phyloP scores from a whole-genome alignment of 2,113 vertebrate species.

The Pseudonaja textilis region DNA sequence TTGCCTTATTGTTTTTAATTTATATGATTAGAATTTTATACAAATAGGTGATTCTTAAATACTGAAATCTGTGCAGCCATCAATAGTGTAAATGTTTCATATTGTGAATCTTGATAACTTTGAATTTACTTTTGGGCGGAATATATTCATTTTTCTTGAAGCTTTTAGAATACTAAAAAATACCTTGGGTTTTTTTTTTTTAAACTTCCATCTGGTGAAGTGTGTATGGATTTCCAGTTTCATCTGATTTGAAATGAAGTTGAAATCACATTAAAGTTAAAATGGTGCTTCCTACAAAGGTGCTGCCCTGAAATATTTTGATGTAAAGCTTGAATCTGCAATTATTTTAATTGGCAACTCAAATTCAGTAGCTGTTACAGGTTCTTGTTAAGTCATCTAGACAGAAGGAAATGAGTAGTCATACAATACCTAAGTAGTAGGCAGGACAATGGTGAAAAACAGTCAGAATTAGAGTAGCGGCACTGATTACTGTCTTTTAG shows the following conservation, averaged over 20 bases:
- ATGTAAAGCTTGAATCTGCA: neutral
- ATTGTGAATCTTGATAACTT: neutral
- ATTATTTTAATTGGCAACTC: neutral
- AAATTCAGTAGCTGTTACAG: neutral
- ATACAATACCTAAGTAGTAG: neutral
- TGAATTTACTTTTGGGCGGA: neutral
- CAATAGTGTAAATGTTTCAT: neutral
- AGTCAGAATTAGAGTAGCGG: neutral
- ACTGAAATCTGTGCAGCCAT: neutral
- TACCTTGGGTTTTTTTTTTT: neutral
- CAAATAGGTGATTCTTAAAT: neutral
- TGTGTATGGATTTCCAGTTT: neutral
- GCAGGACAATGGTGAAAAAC: neutral
- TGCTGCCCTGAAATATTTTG: neutral
- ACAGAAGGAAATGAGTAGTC: neutral
- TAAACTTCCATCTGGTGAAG: neutral
- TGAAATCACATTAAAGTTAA: neutral
- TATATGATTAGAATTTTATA: neutral
- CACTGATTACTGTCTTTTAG: neutral
- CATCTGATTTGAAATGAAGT: neutral
- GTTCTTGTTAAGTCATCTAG: neutral
- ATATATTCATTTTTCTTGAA: neutral
- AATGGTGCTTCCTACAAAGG: neutral
- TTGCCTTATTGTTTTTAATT: neutral
- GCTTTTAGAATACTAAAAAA: neutral